These are phyloP conservation scores for Drosophila ochracea DNA, from an alignment of 2,888 invertebrate species.

Conservation along the genomic window DNA sequence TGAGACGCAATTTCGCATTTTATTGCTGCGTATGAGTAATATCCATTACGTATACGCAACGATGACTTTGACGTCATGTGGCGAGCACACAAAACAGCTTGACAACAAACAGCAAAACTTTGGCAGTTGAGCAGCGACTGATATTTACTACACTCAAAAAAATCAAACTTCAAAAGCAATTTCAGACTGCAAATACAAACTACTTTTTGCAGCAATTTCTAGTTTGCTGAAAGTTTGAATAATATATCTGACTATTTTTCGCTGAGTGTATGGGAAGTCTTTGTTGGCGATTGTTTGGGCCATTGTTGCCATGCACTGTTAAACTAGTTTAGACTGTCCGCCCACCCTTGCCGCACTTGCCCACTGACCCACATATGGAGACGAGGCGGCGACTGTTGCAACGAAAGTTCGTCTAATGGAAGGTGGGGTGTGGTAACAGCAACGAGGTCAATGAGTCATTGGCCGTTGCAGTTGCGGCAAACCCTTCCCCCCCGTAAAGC, in stretches of 20 bases:
- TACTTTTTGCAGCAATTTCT: neutral
- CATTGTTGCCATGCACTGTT: constrained; percentile 46
- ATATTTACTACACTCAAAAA: neutral
- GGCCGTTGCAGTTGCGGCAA: constrained; percentile 49
- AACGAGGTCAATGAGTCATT: constrained; percentile 79
- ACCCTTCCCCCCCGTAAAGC: neutral
- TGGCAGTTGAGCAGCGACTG: neutral
- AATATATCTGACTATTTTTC: neutral
- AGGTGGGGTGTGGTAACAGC: constrained; percentile 5
- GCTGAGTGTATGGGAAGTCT: constrained; percentile 2
- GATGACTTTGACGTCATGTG: constrained; percentile 28
- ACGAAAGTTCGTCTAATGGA: neutral
- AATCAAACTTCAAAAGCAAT: neutral
- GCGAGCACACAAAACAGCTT: neutral
- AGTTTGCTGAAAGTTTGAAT: neutral
- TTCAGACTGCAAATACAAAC: neutral
- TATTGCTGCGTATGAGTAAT: constrained; percentile 62
- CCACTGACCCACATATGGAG: constrained; percentile 54
- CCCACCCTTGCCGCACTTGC: neutral
- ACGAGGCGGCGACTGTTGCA: constrained; percentile 19
- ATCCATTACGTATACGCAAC: constrained; percentile 61
- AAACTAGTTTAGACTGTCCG: constrained; percentile 49
- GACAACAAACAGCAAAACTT: neutral
- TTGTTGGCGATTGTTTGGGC: constrained; percentile 1
- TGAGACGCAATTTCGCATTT: constrained; percentile 58